Conservation (phyloP, 2,113 vertebrate species). For the Callithrix jacchus region DNA sequence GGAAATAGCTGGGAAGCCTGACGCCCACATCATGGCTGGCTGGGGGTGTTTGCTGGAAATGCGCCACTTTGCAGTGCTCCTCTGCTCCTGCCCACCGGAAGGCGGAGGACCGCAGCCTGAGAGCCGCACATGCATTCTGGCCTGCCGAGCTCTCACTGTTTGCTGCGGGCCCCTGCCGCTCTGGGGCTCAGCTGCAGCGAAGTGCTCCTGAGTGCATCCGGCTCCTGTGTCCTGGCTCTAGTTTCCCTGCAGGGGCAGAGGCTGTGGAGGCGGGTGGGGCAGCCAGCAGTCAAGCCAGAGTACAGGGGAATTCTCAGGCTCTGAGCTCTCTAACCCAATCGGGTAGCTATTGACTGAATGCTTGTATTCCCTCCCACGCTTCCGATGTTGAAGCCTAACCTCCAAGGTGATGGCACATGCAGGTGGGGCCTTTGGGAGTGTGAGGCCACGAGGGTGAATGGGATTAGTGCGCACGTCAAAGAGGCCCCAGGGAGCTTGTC, state of each 20-base stretch:
- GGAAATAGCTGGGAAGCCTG: not conserved
- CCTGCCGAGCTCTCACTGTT: accelerated
- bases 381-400: not conserved
- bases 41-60: not conserved
- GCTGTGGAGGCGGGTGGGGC: not conserved
- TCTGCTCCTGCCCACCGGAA: not conserved
- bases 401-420: too few species aligned
- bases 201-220: accelerated
- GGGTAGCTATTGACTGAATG: not conserved
- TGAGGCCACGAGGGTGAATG: not conserved
- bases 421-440: not conserved
- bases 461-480: not conserved
- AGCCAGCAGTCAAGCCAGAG: not conserved
- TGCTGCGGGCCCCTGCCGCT: accelerated
- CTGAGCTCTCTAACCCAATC: not conserved
- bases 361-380: not conserved
- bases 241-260: not conserved
- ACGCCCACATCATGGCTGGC: accelerated
- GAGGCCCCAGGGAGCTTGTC: not conserved
- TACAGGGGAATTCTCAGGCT: not conserved
- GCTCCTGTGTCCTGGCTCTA: too few species aligned
- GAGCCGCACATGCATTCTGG: accelerated
- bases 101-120: accelerated
- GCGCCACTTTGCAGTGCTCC: accelerated
- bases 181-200: not conserved